Percentiles rank a stretch among this genome's conserved stretches.
Evolutionary conservation across 2,113 vertebrate genomes (phyloP).

Genomic region (Toxotes chatareus): DNA sequence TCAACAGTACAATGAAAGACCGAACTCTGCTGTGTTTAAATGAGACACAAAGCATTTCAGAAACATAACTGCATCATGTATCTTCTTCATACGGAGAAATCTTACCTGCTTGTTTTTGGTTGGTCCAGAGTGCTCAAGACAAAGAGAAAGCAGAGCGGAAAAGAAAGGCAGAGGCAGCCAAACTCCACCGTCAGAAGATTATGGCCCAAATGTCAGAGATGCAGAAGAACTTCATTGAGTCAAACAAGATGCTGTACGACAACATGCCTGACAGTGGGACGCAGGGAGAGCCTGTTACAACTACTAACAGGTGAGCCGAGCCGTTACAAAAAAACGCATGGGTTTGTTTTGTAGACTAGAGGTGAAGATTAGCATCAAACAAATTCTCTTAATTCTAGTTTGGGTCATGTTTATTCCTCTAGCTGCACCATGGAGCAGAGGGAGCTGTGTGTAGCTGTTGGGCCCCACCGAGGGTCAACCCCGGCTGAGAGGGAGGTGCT

Average conservation of each 20-base stretch:
- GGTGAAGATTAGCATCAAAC: neutral
- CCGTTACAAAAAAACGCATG: neutral
- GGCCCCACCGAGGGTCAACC: conserved; percentile 90
- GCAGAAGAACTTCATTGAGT: conserved; percentile 99
- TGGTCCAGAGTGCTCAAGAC: conserved; percentile 89
- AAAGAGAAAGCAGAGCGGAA: conserved; percentile 97
- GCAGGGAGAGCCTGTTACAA: conserved; percentile 67
- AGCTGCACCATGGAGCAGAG: conserved; percentile 78
- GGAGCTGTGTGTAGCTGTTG: conserved; percentile 88
- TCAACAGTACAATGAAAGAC: neutral
- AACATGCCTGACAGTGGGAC: conserved; percentile 87
- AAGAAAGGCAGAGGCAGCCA: conserved; percentile 96
- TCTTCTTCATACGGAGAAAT: neutral
- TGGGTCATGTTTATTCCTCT: neutral
- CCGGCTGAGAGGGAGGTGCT: conserved; percentile 89
- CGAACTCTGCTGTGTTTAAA: neutral
- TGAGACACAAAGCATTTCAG: neutral
- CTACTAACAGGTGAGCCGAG: conserved; percentile 78
- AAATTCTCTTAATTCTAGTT: neutral
- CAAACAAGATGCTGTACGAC: conserved; percentile 95
- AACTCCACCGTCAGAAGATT: conserved; percentile 96
- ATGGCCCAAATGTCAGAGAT: conserved; percentile 99
- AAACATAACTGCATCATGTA: neutral
- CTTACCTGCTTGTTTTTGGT: neutral
- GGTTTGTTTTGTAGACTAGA: neutral